A percentile compares a stretch with the other conserved stretches of the same genome.
Evolutionary conservation across 2,888 invertebrate species (phyloP).

Genomic region (Deilephila porcellus): DNA sequence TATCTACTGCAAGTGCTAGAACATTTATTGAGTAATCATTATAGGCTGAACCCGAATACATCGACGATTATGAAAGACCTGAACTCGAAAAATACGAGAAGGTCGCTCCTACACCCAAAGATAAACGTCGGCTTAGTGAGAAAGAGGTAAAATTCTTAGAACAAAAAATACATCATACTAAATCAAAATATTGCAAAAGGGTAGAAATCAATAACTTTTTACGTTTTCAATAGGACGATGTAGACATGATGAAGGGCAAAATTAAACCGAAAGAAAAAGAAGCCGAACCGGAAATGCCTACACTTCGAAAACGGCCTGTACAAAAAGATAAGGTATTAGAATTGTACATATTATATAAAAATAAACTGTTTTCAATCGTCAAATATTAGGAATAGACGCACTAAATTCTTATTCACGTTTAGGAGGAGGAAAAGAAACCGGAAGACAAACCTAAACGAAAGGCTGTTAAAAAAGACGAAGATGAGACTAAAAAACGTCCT

Average conservation of each 20-base stretch:
- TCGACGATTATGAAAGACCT: constrained; percentile 90
- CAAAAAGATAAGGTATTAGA: constrained; percentile 74
- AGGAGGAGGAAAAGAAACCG: constrained; percentile 77
- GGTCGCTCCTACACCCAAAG: constrained; percentile 71
- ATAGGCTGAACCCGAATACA: constrained; percentile 77
- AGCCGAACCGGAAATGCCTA: constrained; percentile 72
- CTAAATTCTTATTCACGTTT: constrained; percentile 43
- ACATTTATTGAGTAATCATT: constrained; percentile 40
- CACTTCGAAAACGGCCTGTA: constrained; percentile 74
- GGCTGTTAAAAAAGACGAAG: constrained; percentile 70
- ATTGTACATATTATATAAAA: neutral
- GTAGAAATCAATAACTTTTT: constrained; percentile 20
- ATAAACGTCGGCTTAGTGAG: constrained; percentile 72
- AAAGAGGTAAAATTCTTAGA: constrained; percentile 62
- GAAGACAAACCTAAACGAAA: constrained; percentile 79
- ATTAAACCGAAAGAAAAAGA: constrained; percentile 78
- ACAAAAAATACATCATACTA: constrained; percentile 19
- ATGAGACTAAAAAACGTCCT: constrained; percentile 73
- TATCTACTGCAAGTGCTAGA: neutral
- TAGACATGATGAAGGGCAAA: constrained; percentile 78
- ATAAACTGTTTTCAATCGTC: neutral
- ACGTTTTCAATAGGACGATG: constrained; percentile 68
- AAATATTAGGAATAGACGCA: constrained; percentile 13
- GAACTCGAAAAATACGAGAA: constrained; percentile 89
- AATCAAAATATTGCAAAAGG: constrained; percentile 9